A percentile compares a stretch with the other conserved stretches of the same genome.
Evolutionary conservation across 2,113 vertebrate genomes (phyloP).

Genomic region (Geococcyx californianus): DNA sequence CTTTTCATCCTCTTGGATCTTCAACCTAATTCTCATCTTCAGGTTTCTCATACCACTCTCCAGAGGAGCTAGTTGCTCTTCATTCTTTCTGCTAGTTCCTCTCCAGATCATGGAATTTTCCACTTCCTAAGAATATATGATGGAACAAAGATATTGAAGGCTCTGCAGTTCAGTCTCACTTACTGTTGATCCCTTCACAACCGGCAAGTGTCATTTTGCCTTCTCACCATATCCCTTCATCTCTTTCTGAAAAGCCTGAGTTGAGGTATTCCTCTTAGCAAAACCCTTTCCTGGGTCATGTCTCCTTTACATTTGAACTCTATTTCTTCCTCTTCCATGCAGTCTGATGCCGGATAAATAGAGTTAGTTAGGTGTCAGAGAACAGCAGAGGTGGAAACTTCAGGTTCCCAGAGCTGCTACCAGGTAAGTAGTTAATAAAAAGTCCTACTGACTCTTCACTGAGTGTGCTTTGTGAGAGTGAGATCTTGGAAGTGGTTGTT

Average conservation of each 20-base stretch:
- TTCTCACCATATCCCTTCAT: neutral
- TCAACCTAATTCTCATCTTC: neutral
- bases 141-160: neutral
- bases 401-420: neutral
- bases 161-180: neutral
- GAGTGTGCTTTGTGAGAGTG: neutral
- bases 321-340: neutral
- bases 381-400: neutral
- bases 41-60: neutral
- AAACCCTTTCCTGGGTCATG: neutral
- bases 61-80: neutral
- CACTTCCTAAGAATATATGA: neutral
- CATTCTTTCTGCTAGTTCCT: neutral
- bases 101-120: neutral
- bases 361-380: neutral
- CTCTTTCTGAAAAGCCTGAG: neutral
- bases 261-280: neutral
- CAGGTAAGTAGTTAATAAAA: neutral
- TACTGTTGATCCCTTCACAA: neutral
- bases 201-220: neutral
- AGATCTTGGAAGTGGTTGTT: neutral
- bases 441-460: neutral
- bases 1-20: neutral
- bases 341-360: neutral
- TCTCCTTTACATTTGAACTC: neutral